Percentiles rank a stretch among this genome's conserved stretches.
phyloP scores from a whole-genome alignment of 2,113 vertebrate genomes.

The Notarius quadriscutis region DNA sequence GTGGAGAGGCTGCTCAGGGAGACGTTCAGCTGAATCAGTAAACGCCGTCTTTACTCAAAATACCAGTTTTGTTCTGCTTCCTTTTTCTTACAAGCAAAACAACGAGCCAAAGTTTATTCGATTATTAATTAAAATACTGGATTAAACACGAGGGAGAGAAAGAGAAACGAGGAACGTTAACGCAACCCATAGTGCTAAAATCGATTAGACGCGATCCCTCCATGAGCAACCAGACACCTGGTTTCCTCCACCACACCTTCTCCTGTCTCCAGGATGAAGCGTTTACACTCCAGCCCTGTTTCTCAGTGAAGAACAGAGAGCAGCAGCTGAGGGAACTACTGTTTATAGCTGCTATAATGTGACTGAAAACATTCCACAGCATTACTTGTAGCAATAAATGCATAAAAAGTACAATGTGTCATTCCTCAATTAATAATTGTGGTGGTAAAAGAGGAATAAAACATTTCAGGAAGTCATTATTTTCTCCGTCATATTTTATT shows the following conservation, averaged over 20 bases:
- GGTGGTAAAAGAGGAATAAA: no score
- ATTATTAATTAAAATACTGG: neutral
- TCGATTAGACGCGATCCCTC: neutral
- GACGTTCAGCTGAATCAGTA: slow-evolving; percentile 28
- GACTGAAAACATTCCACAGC: no score
- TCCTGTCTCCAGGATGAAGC: neutral
- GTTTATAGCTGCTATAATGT: no score
- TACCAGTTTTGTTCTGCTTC: slow-evolving; percentile 9
- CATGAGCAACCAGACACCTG: neutral
- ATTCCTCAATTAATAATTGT: no score
- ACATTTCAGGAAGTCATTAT: no score
- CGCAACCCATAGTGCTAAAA: slow-evolving; percentile 20
- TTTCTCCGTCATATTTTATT: no score
- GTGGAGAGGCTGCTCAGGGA: neutral
- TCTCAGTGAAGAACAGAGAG: no score
- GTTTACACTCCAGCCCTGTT: no score
- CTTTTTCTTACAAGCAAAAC: slow-evolving; percentile 35
- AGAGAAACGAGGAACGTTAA: slow-evolving; percentile 1
- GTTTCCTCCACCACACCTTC: neutral
- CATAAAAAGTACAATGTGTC: no score
- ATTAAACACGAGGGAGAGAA: neutral
- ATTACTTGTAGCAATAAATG: no score
- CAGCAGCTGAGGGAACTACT: no score
- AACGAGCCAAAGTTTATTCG: neutral
- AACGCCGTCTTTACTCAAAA: slow-evolving; percentile 25